A percentile compares a stretch with the other conserved stretches of the same genome.
These are phyloP conservation scores for Papilio machaon DNA, from an alignment of 1,140 invertebrate genomes.

Conservation along the genomic window DNA sequence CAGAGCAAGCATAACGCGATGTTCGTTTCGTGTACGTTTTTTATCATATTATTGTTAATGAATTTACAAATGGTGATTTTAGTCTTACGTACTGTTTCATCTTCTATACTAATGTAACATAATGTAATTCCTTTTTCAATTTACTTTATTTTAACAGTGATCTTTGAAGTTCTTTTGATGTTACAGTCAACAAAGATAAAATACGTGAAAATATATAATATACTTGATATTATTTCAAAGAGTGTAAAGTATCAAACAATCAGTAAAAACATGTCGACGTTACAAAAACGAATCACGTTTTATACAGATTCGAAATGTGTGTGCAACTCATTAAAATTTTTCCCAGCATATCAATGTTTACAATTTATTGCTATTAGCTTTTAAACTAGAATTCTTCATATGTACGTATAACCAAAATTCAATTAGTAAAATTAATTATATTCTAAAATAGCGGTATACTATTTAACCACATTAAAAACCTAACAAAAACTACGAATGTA, in stretches of 20 bases:
- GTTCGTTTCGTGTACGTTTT: conserved; percentile 48
- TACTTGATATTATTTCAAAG: too few species aligned
- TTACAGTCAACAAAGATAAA: too few species aligned
- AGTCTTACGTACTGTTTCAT: background rate
- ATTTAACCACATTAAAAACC: too few species aligned
- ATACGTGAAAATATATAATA: too few species aligned
- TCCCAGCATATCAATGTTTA: background rate
- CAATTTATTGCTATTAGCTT: background rate
- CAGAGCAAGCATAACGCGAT: conserved; percentile 43
- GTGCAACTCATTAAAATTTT: background rate
- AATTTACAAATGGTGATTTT: conserved; percentile 3
- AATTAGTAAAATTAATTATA: too few species aligned
- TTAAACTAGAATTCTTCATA: background rate
- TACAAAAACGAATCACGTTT: background rate
- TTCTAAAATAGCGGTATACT: too few species aligned
- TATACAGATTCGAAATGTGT: background rate
- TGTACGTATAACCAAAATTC: background rate
- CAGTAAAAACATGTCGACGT: background rate
- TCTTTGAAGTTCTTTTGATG: too few species aligned
- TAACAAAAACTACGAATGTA: too few species aligned
- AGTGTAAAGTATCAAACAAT: background rate
- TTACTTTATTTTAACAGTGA: too few species aligned
- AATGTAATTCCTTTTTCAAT: background rate
- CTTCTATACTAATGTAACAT: background rate
- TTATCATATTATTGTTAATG: conserved; percentile 32